phyloP scores from a whole-genome alignment of 2,797 vertebrate species.

The Anomalospiza imberbis region DNA sequence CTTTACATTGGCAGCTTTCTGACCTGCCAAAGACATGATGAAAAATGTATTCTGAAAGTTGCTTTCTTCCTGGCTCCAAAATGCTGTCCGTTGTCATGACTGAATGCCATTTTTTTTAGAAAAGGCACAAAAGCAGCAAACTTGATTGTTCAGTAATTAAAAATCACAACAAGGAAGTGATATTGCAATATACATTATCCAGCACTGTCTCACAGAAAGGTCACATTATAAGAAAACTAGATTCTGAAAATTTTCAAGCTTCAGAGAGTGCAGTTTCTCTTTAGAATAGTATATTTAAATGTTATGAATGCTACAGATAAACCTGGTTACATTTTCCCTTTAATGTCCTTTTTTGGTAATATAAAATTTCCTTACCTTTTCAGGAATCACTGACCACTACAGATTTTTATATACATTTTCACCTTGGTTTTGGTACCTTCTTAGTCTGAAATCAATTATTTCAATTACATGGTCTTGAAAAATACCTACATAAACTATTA shows the following conservation, averaged over 20 bases:
- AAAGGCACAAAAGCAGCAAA: conserved; percentile 78
- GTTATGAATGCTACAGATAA: conserved; percentile 49
- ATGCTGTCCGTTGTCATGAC: conserved; percentile 61
- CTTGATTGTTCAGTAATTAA: conserved; percentile 45
- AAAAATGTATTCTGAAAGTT: neutral
- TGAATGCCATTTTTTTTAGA: conserved; percentile 53
- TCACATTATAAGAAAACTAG: conserved; percentile 36
- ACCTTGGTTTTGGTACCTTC: conserved; percentile 59
- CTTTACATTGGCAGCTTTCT: neutral
- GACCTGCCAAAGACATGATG: neutral
- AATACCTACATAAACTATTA: conserved; percentile 45
- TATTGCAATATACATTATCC: conserved; percentile 60
- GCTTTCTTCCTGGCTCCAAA: conserved; percentile 31
- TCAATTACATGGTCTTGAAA: conserved; percentile 50
- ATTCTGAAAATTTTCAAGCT: conserved; percentile 48
- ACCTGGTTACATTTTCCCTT: conserved; percentile 59
- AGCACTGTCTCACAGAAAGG: conserved; percentile 54
- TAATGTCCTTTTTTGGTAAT: conserved; percentile 44
- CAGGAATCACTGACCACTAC: conserved; percentile 22
- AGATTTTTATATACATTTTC: conserved; percentile 26
- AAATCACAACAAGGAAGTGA: conserved; percentile 50
- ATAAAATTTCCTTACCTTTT: conserved; percentile 16
- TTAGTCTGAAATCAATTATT: conserved; percentile 43
- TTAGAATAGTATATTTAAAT: conserved; percentile 12
- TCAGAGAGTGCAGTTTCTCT: conserved; percentile 52